Evolutionary conservation across 2,797 vertebrate species (phyloP).

Genomic region (Esox lucius): DNA sequence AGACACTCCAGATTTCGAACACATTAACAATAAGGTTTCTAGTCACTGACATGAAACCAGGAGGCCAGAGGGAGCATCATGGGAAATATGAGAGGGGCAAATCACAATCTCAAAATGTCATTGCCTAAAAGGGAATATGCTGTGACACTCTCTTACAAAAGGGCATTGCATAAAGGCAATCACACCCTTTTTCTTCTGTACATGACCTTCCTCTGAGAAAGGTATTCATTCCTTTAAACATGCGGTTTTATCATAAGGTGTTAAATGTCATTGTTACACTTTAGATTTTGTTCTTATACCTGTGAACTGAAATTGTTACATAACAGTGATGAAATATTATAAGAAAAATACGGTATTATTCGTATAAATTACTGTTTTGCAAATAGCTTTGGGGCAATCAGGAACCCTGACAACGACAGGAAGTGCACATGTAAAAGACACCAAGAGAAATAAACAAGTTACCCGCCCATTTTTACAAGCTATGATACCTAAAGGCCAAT

Average conservation of each 20-base stretch:
- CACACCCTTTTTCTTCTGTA: not conserved
- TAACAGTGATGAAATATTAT: not conserved
- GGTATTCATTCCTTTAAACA: not conserved
- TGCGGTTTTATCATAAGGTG: not conserved
- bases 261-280: not conserved
- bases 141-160: not conserved
- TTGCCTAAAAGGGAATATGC: not conserved
- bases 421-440: conserved; percentile 71
- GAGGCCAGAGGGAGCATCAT: not conserved
- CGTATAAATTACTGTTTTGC: no score
- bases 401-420: conserved; percentile 62
- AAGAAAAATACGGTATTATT: no score
- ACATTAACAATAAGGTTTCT: not conserved
- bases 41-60: not conserved
- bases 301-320: not conserved
- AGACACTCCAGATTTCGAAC: not conserved
- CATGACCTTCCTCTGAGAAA: not conserved
- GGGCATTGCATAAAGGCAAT: not conserved
- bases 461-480: no score
- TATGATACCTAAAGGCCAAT: no score
- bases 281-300: not conserved
- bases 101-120: not conserved
- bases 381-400: conserved; percentile 25
- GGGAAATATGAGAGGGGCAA: not conserved
- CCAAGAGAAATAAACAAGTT: no score